Evolutionary conservation across 2,888 invertebrate species (phyloP), one percentile per base, ranked within the genome.

Genomic region (Harpagoxenus sublaevis): DNA sequence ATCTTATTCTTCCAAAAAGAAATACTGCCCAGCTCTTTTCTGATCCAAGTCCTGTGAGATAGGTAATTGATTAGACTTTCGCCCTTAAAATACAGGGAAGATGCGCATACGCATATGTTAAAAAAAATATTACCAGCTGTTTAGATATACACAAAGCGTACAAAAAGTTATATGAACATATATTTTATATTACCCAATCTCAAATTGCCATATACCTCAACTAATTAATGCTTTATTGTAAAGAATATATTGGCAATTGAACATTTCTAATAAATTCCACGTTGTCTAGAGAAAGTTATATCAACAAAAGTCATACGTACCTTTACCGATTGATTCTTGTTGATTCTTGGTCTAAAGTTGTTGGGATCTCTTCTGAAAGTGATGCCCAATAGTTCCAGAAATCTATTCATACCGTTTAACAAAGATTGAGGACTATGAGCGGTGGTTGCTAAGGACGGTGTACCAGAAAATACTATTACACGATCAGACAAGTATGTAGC

Each of bases 331-430:
- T 98, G 97, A 93, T 97, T 97, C 95, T 99, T 99, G 95, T 99
- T 99, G 95, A 99, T 99, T 92, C 99, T 97, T 35, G 99, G 99
- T 93, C 99, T 96, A 96, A 98, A 99, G 95, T 99, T 99, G 95
- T 99, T 99, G 0, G 99, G 99, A 96, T 99, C 99, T 94, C 99
- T 96, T 92, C 99, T 96, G 96, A 99, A 99, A 15, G 99, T 99
- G 92, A 99, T 99, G 84, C 99, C 98, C 83, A 99, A 96, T 78
- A 99, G 96, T 94, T 99, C 98, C 93, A 99, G 96, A 96, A 99
- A 99, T 92, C 97, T 97, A 95, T 99, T 99, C 99, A 99, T 99
- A 87, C 99, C 99, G 92, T 98, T 98, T 89, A 99, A 96, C 83
- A 99, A 96, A 2, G 98, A 98, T 95, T 98, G 98, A 0, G 99